Evolutionary conservation across 2,113 vertebrate species (phyloP), one percentile per base, ranked within the genome.

Genomic region (Dasypus novemcinctus): DNA sequence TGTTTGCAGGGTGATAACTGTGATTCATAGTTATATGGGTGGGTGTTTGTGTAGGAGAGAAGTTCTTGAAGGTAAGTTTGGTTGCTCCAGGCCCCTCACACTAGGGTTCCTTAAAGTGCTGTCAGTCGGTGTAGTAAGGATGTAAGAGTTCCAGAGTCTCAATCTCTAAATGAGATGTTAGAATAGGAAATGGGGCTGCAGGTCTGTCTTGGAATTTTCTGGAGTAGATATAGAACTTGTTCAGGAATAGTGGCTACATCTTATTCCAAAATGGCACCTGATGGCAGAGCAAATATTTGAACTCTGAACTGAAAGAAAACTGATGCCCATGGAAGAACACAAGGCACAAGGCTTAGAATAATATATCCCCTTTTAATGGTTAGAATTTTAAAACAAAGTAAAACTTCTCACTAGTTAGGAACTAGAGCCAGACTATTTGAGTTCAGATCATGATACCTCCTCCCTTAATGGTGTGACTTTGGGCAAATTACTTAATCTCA

Each of bases 121-220:
- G 27, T 80, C 52, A 78, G 21, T 78, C 69, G 27, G 9, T 80
- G 1, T 83, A 59, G 38, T 68, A 36, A 91, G n/a, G 89, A 69
- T 38, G 12, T 91, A 69, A 71, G 68, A 57, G n/a, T 88, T 93
- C 38, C 52, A 74, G n/a, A 72, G 20, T 92, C 31, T 83, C 23
- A 54, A 0, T 75, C 8, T 21, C 31, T 72, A 90, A 64, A n/a
- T 66, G 64, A 90, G 33, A 87, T 79, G 46, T 2, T 74, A 33
- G 87, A 83, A 89, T 15, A 41, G 15, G 64, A 87, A 89, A 33
- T 46, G 36, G 61, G 17, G 15, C 13, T 86, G 27, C 20, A 78
- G 66, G 75, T 90, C 92, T 94, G 46, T 91, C 69, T 80, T 90
- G 33, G 46, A 92, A 74, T 82, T 76, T 85, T 86, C 49, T 90